Evolutionary conservation across 2,888 invertebrate genomes (phyloP).

Genomic region (Mythimna loreyi): DNA sequence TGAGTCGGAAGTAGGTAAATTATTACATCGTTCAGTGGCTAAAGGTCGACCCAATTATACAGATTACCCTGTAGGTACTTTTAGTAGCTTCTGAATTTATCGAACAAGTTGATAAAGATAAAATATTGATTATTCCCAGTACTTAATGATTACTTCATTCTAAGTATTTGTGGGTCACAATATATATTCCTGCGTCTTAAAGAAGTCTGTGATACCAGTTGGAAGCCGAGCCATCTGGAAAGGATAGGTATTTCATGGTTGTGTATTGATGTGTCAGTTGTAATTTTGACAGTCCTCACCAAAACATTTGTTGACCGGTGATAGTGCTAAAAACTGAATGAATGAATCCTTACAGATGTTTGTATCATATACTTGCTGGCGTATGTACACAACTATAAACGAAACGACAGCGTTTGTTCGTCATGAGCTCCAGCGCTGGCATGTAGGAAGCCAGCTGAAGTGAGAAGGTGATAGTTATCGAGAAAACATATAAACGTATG

Average conservation of each 20-base stretch:
- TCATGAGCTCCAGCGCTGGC: neutral
- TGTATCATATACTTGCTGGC: neutral
- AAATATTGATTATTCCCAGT: conserved; percentile 18
- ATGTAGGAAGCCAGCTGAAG: neutral
- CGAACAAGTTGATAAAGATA: conserved; percentile 28
- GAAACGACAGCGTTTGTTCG: neutral
- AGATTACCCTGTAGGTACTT: neutral
- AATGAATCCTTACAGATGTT: neutral
- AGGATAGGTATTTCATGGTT: neutral
- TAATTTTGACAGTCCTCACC: neutral
- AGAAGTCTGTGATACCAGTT: neutral
- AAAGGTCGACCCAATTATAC: conserved; percentile 37
- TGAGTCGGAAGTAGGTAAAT: conserved; percentile 24
- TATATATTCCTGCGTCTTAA: neutral
- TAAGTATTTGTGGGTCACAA: neutral
- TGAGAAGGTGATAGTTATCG: conserved; percentile 12
- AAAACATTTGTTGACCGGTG: too few species aligned
- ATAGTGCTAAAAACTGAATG: neutral
- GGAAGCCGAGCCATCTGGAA: neutral
- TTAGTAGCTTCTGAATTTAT: conserved; percentile 34
- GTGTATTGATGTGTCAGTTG: neutral
- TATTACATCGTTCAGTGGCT: conserved; percentile 22
- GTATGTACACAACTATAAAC: neutral
- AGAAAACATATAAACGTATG: conserved; percentile 38
- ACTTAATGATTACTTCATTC: conserved; percentile 16